Conservation (phyloP, 2,888 invertebrate species). For the Ganaspis brasiliensis region DNA sequence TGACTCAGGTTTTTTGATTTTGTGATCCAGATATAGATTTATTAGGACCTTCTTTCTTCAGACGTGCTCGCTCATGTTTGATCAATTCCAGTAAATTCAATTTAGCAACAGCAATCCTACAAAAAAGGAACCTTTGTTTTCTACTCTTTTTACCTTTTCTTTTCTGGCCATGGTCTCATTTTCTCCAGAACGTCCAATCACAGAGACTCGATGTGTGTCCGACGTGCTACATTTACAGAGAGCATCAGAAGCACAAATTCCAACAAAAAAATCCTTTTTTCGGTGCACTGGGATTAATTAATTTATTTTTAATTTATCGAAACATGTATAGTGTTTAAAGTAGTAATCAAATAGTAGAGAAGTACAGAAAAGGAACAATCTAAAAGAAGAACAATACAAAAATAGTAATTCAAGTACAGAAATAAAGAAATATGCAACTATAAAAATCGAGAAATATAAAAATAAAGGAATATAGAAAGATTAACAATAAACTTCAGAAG, state of each 20-base stretch:
- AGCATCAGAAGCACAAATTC: conserved; percentile 8
- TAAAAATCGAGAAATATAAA: no score
- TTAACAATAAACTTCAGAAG: no score
- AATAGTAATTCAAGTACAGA: no score
- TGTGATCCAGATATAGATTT: no score
- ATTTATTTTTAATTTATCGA: not conserved
- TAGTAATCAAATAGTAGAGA: no score
- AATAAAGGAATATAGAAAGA: no score
- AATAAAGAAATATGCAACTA: no score
- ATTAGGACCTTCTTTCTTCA: no score
- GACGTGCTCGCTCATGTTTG: conserved; percentile 8
- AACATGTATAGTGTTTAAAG: no score
- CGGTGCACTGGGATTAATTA: not conserved
- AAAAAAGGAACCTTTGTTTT: conserved; percentile 20
- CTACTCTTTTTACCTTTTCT: conserved; percentile 13
- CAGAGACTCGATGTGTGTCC: conserved; percentile 8
- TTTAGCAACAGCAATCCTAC: conserved; percentile 5
- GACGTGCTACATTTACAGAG: conserved; percentile 21
- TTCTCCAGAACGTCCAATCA: conserved; percentile 28
- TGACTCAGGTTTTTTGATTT: no score
- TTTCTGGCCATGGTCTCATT: conserved; percentile 11
- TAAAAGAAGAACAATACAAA: no score
- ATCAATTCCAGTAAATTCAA: conserved; percentile 24
- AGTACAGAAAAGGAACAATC: no score
- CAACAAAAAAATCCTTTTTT: not conserved